Evolutionary conservation across 2,113 vertebrate genomes (phyloP).

Genomic region (Antechinus stuartii): DNA sequence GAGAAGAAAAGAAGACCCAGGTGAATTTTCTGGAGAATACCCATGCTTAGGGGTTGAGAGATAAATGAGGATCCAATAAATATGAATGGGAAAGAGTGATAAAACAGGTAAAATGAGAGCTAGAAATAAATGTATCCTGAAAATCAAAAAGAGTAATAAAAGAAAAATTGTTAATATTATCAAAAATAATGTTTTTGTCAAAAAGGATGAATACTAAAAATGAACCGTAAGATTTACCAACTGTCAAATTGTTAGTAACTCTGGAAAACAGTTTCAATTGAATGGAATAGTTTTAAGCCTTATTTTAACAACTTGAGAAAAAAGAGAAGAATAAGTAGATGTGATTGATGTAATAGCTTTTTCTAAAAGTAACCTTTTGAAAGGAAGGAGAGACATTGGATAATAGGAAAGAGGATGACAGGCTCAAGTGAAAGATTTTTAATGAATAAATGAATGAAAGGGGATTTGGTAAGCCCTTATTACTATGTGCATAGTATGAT

Average conservation of each 20-base stretch:
- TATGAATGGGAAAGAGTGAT: background rate
- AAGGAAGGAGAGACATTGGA: background rate
- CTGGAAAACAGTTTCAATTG: background rate
- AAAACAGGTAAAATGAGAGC: background rate
- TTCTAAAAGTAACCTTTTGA: background rate
- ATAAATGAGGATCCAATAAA: background rate
- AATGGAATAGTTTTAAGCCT: background rate
- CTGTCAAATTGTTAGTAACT: background rate
- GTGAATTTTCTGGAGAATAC: background rate
- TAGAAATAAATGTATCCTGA: background rate
- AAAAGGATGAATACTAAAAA: background rate
- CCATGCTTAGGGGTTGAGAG: background rate
- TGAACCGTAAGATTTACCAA: background rate
- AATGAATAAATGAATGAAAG: background rate
- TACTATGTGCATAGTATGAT: background rate
- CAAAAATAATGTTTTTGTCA: background rate
- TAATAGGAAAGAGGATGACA: background rate
- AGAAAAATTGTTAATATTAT: background rate
- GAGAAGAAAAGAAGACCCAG: background rate
- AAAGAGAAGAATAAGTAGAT: background rate
- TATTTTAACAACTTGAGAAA: background rate
- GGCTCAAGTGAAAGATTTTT: background rate
- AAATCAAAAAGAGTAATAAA: background rate
- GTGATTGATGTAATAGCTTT: background rate
- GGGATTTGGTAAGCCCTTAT: background rate